Conservation (phyloP, 2,113 vertebrate genomes). For the Menura novaehollandiae region DNA sequence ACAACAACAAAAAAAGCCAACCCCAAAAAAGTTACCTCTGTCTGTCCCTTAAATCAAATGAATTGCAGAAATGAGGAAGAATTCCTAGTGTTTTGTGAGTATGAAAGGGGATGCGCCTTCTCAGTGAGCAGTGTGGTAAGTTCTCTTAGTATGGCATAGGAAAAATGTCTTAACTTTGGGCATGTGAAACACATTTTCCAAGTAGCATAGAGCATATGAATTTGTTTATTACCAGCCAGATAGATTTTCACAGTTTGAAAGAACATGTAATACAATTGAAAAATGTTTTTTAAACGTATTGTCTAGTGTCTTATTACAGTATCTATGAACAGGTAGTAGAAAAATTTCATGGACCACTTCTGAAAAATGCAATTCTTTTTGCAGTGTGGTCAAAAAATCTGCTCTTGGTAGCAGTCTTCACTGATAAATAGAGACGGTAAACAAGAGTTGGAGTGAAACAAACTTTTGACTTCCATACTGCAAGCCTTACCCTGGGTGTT, state of each 20-base stretch:
- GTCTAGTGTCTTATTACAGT: constrained; percentile 52
- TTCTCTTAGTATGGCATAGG: constrained; percentile 15
- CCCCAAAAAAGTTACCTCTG: background rate
- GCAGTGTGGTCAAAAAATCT: background rate
- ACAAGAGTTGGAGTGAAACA: background rate
- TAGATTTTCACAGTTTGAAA: constrained; percentile 52
- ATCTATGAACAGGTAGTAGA: background rate
- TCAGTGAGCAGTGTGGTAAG: constrained; percentile 2
- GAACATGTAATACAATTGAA: constrained; percentile 64
- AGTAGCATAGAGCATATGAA: background rate
- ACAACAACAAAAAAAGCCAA: background rate
- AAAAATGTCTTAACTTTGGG: background rate
- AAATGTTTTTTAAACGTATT: constrained; percentile 50
- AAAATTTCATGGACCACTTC: background rate
- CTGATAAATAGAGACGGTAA: background rate
- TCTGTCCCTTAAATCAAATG: background rate
- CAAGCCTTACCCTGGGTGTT: background rate
- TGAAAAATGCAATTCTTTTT: background rate
- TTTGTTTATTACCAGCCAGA: constrained; percentile 32
- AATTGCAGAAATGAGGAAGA: constrained; percentile 14
- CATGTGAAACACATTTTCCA: constrained; percentile 30
- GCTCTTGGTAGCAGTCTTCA: background rate
- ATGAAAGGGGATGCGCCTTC: constrained; percentile 37
- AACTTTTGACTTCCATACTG: background rate
- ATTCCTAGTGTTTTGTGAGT: background rate